Percentiles rank a stretch among this genome's conserved stretches.
Evolutionary conservation across 2,888 invertebrate genomes (phyloP).

Genomic region (Strigamia maritima): DNA sequence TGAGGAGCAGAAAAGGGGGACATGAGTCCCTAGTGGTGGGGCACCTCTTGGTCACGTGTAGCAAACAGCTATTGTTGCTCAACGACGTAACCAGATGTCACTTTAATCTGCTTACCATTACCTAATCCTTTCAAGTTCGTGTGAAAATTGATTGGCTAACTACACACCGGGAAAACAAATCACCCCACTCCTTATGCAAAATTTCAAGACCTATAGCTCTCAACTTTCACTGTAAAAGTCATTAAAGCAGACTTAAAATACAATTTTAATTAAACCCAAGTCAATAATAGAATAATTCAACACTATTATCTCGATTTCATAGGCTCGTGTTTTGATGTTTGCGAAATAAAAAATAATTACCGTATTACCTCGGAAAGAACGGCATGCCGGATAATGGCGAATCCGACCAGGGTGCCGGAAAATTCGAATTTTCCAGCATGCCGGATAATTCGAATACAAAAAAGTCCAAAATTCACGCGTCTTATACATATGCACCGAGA

Average conservation of each 20-base stretch:
- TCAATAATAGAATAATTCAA: too few species aligned
- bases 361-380: too few species aligned
- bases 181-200: background rate
- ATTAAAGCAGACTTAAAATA: background rate
- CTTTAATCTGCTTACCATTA: constrained; percentile 31
- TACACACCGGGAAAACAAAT: background rate
- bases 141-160: constrained; percentile 18
- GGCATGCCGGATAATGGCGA: too few species aligned
- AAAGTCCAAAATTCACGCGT: too few species aligned
- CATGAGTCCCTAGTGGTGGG: background rate
- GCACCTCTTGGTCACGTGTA: constrained; percentile 8
- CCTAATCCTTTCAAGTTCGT: constrained; percentile 17
- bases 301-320: too few species aligned
- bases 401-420: too few species aligned
- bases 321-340: too few species aligned
- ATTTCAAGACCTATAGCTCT: background rate
- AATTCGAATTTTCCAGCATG: too few species aligned
- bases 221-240: background rate
- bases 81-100: constrained; percentile 30
- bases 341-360: too few species aligned
- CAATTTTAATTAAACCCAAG: too few species aligned
- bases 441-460: too few species aligned
- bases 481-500: too few species aligned
- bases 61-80: constrained; percentile 20
- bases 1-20: background rate